These are phyloP conservation scores for Pantherophis alleghaniensis DNA, from an alignment of 2,797 vertebrate species.

Conservation along the genomic window DNA sequence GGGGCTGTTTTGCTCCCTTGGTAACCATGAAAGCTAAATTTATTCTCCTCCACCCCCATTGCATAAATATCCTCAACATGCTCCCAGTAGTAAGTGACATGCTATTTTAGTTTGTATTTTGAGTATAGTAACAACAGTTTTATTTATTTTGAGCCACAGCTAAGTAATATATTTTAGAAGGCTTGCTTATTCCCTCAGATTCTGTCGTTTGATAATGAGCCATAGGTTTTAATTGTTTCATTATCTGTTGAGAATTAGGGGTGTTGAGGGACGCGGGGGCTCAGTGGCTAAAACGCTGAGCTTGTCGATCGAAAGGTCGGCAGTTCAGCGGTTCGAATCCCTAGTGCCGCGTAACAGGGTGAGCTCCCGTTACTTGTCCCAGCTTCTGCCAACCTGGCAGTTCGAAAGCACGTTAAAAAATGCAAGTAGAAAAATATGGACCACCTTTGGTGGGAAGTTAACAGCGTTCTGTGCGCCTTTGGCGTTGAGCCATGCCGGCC, in stretches of 20 bases:
- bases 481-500: rapidly evolving
- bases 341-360: rapidly evolving
- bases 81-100: not conserved
- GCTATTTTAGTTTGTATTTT: not conserved
- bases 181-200: not conserved
- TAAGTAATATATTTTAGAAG: not conserved
- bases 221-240: not conserved
- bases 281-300: no score
- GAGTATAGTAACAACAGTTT: not conserved
- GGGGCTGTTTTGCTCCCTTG: not conserved
- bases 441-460: no score
- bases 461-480: no score
- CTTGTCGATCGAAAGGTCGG: no score
- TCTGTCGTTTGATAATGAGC: not conserved
- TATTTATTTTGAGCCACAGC: not conserved
- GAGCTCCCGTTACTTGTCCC: no score
- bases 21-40: not conserved
- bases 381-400: no score
- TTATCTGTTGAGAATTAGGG: not conserved
- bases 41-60: not conserved
- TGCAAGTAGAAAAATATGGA: no score
- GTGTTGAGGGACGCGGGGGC: not conserved
- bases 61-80: not conserved
- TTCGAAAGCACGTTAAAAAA: no score
- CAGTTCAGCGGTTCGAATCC: no score